Evolutionary conservation across 2,888 invertebrate species (phyloP).

Genomic region (Matsumyia berberina): DNA sequence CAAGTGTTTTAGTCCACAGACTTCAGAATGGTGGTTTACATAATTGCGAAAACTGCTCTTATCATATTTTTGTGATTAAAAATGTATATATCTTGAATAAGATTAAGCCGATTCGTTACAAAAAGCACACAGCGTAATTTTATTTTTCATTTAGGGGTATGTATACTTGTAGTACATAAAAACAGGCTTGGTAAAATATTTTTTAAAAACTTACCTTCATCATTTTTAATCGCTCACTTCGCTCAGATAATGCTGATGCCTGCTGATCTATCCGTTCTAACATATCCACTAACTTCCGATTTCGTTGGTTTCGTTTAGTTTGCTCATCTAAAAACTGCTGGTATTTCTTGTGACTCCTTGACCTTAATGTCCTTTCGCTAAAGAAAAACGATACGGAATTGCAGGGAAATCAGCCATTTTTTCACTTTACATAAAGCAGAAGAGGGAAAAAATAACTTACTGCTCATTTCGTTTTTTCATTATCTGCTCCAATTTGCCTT

Average conservation of each 20-base stretch:
- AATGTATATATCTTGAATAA: too few relatives aligned
- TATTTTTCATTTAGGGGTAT: too few relatives aligned
- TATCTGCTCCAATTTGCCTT: constrained; percentile 86
- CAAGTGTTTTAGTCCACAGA: too few relatives aligned
- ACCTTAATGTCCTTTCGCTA: constrained; percentile 81
- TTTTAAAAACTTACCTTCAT: constrained; percentile 84
- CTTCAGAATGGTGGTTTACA: too few relatives aligned
- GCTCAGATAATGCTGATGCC: constrained; percentile 86
- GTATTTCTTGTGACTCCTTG: constrained; percentile 82
- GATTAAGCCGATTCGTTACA: too few relatives aligned
- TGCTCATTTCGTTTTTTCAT: constrained; percentile 85
- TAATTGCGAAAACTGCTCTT: constrained; percentile 2
- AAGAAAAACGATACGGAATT: constrained; percentile 38
- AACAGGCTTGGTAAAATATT: not conserved
- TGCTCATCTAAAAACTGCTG: constrained; percentile 86
- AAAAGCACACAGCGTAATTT: too few relatives aligned
- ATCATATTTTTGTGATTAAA: not conserved
- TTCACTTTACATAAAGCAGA: constrained; percentile 44
- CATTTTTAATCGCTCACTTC: constrained; percentile 86
- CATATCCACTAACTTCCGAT: constrained; percentile 86
- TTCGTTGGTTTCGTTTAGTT: constrained; percentile 86
- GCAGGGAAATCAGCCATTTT: constrained; percentile 45
- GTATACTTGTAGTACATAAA: too few relatives aligned
- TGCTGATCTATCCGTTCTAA: constrained; percentile 87
- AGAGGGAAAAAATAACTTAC: constrained; percentile 82